These are phyloP conservation scores for Sebastolobus altivelis DNA, from an alignment of 2,797 vertebrate genomes.

Conservation along the genomic window DNA sequence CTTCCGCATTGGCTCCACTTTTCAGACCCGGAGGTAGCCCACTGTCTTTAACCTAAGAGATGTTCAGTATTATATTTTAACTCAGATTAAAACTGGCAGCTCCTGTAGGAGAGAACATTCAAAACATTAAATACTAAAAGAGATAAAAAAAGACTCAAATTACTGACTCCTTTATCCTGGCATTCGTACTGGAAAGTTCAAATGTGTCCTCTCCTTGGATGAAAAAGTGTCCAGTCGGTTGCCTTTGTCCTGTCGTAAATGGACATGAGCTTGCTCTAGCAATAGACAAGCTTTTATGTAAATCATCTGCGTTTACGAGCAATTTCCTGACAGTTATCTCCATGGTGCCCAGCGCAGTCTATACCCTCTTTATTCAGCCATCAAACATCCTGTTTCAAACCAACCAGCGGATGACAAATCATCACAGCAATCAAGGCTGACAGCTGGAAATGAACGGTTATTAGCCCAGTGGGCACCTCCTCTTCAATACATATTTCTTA, in stretches of 20 bases:
- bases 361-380: conserved; percentile 52
- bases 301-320: conserved; percentile 47
- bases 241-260: conserved; percentile 20
- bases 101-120: not conserved
- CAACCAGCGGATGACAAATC: conserved; percentile 59
- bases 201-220: not conserved
- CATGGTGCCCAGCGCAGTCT: conserved; percentile 27
- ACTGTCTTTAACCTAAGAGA: not conserved
- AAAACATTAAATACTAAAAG: not conserved
- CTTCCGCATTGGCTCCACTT: not conserved
- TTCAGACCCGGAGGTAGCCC: not conserved
- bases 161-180: not conserved
- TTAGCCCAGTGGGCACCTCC: conserved; percentile 61
- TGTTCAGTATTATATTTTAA: not conserved
- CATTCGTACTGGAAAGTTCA: not conserved
- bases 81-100: not conserved
- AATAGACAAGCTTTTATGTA: conserved; percentile 31
- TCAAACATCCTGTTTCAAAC: conserved; percentile 53
- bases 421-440: conserved; percentile 65
- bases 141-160: not conserved
- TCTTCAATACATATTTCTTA: conserved; percentile 32
- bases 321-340: conserved; percentile 49
- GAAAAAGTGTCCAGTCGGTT: conserved; percentile 6
- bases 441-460: conserved; percentile 72
- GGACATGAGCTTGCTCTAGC: not conserved